Evolutionary conservation across 2,797 vertebrate genomes (phyloP).

Genomic region (Poecilia velifera): DNA sequence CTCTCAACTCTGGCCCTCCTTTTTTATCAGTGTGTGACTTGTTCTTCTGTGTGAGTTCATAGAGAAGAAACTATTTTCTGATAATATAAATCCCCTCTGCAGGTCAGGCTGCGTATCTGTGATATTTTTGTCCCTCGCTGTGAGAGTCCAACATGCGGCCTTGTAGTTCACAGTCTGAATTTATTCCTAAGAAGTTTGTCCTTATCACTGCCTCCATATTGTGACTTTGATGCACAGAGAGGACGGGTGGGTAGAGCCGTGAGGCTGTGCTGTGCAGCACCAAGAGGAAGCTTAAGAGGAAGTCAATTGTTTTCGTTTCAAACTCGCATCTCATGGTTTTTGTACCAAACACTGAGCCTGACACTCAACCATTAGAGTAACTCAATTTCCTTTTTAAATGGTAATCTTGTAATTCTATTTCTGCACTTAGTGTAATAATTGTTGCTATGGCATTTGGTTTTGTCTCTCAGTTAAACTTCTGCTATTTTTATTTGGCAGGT

Average conservation of each 20-base stretch:
- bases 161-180: slow-evolving; percentile 50
- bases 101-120: slow-evolving; percentile 43
- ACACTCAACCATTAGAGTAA: not conserved
- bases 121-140: slow-evolving; percentile 58
- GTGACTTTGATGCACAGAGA: slow-evolving; percentile 38
- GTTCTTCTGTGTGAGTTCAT: slow-evolving; percentile 57
- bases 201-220: slow-evolving; percentile 74
- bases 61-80: slow-evolving; percentile 69
- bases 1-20: slow-evolving; percentile 44
- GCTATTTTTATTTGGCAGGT: slow-evolving; percentile 29
- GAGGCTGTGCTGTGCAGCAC: slow-evolving; percentile 43
- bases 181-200: slow-evolving; percentile 27
- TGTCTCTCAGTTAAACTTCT: not conserved
- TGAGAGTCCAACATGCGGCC: slow-evolving; percentile 56
- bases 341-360: not conserved
- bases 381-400: not conserved
- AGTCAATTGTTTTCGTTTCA: not conserved
- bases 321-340: not conserved
- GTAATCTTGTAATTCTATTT: not conserved
- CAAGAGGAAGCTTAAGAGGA: slow-evolving; percentile 45
- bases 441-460: not conserved
- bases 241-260: slow-evolving; percentile 26
- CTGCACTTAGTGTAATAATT: not conserved
- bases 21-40: slow-evolving; percentile 57
- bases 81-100: slow-evolving; percentile 67